Percentiles rank a stretch among this genome's conserved stretches.
Evolutionary conservation across 2,888 invertebrate species (phyloP).

Genomic region (Sarcophaga subvicina): DNA sequence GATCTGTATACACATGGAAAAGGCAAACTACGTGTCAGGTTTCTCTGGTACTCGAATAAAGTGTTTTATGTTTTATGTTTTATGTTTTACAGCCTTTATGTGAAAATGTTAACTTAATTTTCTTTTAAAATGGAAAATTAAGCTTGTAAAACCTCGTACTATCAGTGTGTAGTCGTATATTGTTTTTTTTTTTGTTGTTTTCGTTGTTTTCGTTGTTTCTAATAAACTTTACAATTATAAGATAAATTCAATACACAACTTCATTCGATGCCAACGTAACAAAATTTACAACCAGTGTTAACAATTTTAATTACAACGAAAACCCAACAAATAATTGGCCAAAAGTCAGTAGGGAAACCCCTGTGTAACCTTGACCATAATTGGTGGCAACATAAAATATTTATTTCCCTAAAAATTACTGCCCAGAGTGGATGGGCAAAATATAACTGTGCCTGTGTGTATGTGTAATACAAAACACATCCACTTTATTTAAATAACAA

Average conservation of each 20-base stretch:
- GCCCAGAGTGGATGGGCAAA: not conserved
- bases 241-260: not conserved
- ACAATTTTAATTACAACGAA: not conserved
- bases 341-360: not conserved
- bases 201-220: too few relatives aligned
- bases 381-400: not conserved
- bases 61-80: too few relatives aligned
- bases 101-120: too few relatives aligned
- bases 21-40: too few relatives aligned
- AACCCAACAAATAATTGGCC: not conserved
- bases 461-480: not conserved
- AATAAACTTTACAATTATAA: not conserved
- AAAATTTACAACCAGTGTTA: not conserved
- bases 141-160: too few relatives aligned
- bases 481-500: constrained; percentile 2
- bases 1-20: too few relatives aligned
- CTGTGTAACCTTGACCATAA: not conserved
- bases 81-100: too few relatives aligned
- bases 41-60: too few relatives aligned
- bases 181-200: too few relatives aligned
- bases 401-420: not conserved
- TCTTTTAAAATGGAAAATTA: too few relatives aligned
- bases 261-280: not conserved
- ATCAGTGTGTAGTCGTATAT: too few relatives aligned
- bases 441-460: not conserved